Evolutionary conservation across 2,888 invertebrate species (phyloP).

Genomic region (Andrena bicolor): DNA sequence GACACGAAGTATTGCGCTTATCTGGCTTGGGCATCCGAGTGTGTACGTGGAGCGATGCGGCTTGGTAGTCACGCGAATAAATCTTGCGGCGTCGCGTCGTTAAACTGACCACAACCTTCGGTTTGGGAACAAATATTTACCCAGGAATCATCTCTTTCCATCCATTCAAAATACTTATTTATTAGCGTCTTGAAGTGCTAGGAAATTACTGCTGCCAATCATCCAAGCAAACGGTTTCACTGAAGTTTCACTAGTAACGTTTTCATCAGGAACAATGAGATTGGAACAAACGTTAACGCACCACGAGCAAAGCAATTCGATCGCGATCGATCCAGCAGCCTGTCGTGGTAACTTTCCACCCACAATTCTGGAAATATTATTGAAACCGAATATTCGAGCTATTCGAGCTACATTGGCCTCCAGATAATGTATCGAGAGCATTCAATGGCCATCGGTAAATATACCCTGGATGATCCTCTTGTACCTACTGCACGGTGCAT

Average conservation of each 20-base stretch:
- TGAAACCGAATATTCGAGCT: constrained; percentile 28
- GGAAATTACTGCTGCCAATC: neutral
- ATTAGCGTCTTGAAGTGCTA: neutral
- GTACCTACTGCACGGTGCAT: constrained; percentile 7
- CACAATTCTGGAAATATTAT: constrained; percentile 50
- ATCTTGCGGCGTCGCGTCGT: constrained; percentile 26
- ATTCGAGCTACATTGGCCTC: constrained; percentile 21
- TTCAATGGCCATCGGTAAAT: constrained; percentile 36
- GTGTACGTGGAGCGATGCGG: constrained; percentile 3
- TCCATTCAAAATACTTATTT: neutral
- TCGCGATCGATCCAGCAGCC: constrained; percentile 1
- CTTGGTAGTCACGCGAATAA: constrained; percentile 39
- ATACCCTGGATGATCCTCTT: constrained; percentile 30
- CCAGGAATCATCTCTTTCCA: neutral
- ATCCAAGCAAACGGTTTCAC: neutral
- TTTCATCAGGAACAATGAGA: neutral
- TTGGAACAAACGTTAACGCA: neutral
- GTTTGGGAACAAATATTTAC: neutral
- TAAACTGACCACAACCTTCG: constrained; percentile 28
- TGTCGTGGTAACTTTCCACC: constrained; percentile 32
- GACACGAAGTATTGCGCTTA: constrained; percentile 56
- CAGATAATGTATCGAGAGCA: constrained; percentile 25
- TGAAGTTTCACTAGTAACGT: neutral
- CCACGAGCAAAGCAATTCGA: neutral
- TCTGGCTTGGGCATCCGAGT: constrained; percentile 29